Base-by-base conservation (phyloP, 2,888 invertebrate genomes). In the Polyommatus iphigenia region DNA sequence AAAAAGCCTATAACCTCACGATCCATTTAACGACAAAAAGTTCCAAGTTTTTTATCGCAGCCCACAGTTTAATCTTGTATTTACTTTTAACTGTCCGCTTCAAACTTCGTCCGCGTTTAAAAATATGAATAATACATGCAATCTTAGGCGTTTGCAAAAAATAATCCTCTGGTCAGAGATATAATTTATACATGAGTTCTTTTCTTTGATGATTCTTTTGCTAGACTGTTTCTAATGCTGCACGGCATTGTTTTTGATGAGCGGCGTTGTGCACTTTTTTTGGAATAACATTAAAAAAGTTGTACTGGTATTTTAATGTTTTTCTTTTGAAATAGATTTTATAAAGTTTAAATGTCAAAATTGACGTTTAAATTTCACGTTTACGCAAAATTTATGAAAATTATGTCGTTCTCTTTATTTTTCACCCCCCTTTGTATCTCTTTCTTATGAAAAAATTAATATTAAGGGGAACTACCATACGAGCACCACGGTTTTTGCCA, bases 171-270 rank as follows among this genome's bases (percentile, higher is more conserved):
- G 67, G 67, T 67, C 67, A 32, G 15, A 67, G 10, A 67, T 29
- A 67, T 67, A 67, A 67, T 67, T 67, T 67, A 32, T 67, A 67
- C 67, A 32, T 67, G 67, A 67, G 67, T 29, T 67, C 67, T 67
- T 67, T 20, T 29, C 67, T 18, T 67, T 62, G 62, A 62, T 62
- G 62, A 13, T 62, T 20, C 59, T 20, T 20, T 59, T 54, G 54
- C 4, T 15, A 50, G 5, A 50, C 50, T 15, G 3, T 54, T 54
- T 18, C 54, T 18, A 54, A 54, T 8, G 41, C 41, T 7, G 41
- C 18, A 54, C 54, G 10, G 10, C 10, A 15, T 18, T 5, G 54
- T 54, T 36, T 46, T n/a, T 57, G n/a, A 18, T 18, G 57, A 46
- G 46, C 46, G 13, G 46, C 46, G 10, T 46, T 46, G 46, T 46